phyloP scores from a whole-genome alignment of 2,113 vertebrate species.

The Noctilio leporinus region DNA sequence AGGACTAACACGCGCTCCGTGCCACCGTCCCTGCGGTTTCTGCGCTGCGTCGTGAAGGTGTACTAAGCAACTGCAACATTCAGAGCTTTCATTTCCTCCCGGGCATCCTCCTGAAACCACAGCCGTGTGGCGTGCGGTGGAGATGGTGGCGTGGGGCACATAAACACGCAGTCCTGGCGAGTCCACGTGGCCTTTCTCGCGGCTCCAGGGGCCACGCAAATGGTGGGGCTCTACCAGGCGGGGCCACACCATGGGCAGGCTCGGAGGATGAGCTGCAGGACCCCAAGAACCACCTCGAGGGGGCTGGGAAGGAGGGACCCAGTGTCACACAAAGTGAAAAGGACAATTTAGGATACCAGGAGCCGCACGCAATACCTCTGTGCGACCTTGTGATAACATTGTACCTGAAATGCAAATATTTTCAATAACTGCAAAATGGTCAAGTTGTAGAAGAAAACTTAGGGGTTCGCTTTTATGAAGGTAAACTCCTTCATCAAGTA shows the following conservation, averaged over 20 bases:
- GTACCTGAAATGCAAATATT: background rate
- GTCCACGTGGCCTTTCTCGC: accelerated
- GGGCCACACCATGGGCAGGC: background rate
- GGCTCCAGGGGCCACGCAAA: background rate
- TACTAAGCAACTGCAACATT: conserved; percentile 14
- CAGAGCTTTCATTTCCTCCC: conserved; percentile 2
- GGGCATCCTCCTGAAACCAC: background rate
- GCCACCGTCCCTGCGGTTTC: no score
- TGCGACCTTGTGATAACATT: no score
- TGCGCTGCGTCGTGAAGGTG: conserved; percentile 12
- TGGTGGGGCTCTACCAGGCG: accelerated
- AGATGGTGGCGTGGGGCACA: accelerated
- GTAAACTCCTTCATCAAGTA: background rate
- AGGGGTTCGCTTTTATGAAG: background rate
- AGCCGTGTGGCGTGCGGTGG: accelerated
- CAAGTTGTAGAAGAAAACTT: background rate
- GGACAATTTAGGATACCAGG: background rate
- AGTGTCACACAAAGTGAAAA: background rate
- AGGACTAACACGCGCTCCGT: no score
- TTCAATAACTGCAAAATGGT: background rate
- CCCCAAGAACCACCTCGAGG: accelerated
- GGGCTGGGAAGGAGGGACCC: background rate
- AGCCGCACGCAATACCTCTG: no score
- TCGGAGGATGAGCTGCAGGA: no score
- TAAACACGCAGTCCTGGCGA: no score